Base-by-base conservation (phyloP, 2,888 invertebrate genomes). In the Eupithecia pulchellata region DNA sequence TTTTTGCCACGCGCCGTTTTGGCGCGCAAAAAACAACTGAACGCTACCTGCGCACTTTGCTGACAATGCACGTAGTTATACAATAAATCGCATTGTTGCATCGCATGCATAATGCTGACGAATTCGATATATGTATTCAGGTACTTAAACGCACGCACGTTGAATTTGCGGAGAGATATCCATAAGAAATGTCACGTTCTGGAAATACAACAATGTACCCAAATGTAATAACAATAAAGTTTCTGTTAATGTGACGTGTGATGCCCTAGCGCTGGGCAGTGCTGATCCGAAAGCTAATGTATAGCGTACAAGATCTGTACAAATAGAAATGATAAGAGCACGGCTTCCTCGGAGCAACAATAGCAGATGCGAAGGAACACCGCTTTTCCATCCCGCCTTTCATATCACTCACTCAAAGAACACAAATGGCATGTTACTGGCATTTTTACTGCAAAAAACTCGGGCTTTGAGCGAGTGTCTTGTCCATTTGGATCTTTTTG, bases 81-180 rank as follows among this genome's bases (percentile, higher is more conserved):
- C 92, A 92, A 92, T 93, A 93, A 93, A 93, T 93, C 86, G 89
- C 86, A 89, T 87, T 86, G 88, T 86, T 86, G 89, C 84, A 85
- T 75, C 83, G 92, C 91, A 93, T 93, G 91, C 89, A 86, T 85
- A 89, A 89, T 88, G 84, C 78, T 82, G 79, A 80, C 80, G 76
- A 82, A 84, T 82, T 84, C 84, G 86, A 88, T 87, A 88, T 87
- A 91, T 91, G 91, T 91, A 91, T 90, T 91, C 89, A 89, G 91
- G 91, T 89, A 91, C 88, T 88, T 88, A 82, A 83, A 82, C 58
- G 86, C 75, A 87, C 89, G 90, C 88, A 82, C 81, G 79, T 82
- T 79, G 89, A 89, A 90, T 91, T 86, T 84, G 80, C 83, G 82
- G 79, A 78, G 77, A 82, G 82, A 82, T 86, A 82, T 77, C 75